Evolutionary conservation across 2,113 vertebrate species (phyloP).

Genomic region (Corythaeola cristata): DNA sequence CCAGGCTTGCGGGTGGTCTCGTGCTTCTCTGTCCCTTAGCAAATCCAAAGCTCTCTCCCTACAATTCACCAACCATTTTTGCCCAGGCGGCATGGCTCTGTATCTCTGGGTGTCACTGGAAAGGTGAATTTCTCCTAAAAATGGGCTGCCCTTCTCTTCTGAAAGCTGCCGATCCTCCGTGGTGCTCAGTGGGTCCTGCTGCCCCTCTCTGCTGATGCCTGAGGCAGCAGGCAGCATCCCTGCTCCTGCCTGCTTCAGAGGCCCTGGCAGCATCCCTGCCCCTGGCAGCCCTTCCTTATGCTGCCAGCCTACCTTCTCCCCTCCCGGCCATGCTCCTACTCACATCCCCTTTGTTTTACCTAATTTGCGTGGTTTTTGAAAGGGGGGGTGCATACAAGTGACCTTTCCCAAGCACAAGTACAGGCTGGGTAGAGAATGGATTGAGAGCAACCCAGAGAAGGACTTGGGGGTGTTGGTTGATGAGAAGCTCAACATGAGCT

Average conservation of each 20-base stretch:
- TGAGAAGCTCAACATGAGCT: no score
- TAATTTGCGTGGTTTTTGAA: background rate
- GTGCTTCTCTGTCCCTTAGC: background rate
- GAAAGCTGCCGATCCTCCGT: background rate
- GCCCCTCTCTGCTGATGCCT: background rate
- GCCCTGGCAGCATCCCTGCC: background rate
- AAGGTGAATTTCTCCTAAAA: background rate
- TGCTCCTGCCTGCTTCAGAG: background rate
- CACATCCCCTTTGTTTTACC: background rate
- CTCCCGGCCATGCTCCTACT: background rate
- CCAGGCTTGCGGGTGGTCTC: background rate
- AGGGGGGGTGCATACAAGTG: background rate
- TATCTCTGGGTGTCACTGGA: background rate
- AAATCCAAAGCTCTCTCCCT: background rate
- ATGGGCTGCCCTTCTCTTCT: background rate
- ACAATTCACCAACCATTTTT: background rate
- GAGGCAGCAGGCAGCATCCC: background rate
- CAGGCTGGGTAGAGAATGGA: no score
- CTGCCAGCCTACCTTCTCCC: background rate
- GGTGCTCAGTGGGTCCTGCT: accelerated
- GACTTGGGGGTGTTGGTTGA: no score
- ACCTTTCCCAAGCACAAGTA: background rate
- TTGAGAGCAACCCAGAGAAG: no score
- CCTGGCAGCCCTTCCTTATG: background rate
- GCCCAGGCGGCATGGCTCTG: accelerated